Evolutionary conservation across 1,140 invertebrate species (phyloP), one percentile per base, ranked within the genome.

Genomic region (Solen grandis): DNA sequence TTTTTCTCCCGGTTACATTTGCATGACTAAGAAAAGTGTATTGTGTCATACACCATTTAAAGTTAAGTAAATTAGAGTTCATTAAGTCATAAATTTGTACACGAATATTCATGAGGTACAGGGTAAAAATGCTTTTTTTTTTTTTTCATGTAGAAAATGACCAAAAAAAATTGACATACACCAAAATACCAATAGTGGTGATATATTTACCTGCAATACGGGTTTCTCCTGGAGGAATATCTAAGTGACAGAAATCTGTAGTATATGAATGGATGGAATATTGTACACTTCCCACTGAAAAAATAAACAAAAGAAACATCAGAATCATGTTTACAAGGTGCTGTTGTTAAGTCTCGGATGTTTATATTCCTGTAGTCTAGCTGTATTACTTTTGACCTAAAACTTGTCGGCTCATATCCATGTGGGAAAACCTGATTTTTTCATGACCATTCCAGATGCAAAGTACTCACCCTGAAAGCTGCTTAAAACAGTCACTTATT

Each of bases 201-300:
- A n/a, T n/a, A n/a, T n/a, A n/a, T n/a, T n/a, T 88, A 93, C 92
- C 93, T 91, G 29, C 96, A 98, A 92, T 97, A 98, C 0, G 97
- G 97, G 94, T 99, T 99, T 86, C 98, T 95, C 74, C 96, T 94
- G 5, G 97, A 99, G 46, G 95, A 93, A 92, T 99, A 97, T 62
- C 98, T 95, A 87, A 98, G 92, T 55, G 95, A 94, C 76, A 99
- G 93, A 92, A 99, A 99, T 88, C 98, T 96, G 92, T 98, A 99
- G 93, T 99, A 99, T 62, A 98, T 94, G 90, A 99, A 96, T 46
- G 97, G 97, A 41, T 97, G 96, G 81, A 99, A 93, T 25, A 98
- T 91, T 66, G 95, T 96, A 87, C 95, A 95, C 90, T 95, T 95
- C 13, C 97, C 97, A 88, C 97, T 98, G 93, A 65, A 95, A 94